Percentiles rank a stretch among this genome's conserved stretches.
These are phyloP conservation scores for Himalopsyche tibetana DNA, from an alignment of 2,888 invertebrate species.

Conservation along the genomic window DNA sequence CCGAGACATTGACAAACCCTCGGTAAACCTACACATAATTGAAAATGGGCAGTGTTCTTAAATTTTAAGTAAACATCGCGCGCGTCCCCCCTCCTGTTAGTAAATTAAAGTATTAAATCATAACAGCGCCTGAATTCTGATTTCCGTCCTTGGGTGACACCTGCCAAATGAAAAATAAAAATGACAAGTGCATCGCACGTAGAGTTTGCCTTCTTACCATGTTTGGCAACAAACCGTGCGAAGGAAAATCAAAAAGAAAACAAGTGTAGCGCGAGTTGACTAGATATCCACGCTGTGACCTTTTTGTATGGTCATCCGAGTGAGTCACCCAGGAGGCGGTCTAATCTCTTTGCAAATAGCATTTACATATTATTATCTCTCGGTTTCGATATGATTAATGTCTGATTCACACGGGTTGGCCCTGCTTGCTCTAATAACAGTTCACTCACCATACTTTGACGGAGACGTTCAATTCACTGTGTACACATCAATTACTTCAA, in stretches of 20 bases:
- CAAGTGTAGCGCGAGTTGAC: conserved; percentile 53
- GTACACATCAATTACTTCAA: not conserved
- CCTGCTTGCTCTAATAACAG: conserved; percentile 51
- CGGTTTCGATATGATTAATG: conserved; percentile 49
- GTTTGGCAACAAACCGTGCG: conserved; percentile 63
- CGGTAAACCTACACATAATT: conserved; percentile 60
- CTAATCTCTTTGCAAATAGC: conserved; percentile 40
- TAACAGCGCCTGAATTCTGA: conserved; percentile 16
- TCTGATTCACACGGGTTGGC: conserved; percentile 61
- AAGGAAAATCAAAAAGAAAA: conserved; percentile 51
- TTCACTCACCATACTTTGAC: conserved; percentile 48
- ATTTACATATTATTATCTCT: conserved; percentile 53
- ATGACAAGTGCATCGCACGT: conserved; percentile 60
- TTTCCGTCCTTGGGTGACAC: conserved; percentile 50
- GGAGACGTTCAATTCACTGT: conserved; percentile 14
- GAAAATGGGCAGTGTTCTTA: conserved; percentile 56
- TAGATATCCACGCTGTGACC: conserved; percentile 54
- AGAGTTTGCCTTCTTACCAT: conserved; percentile 56
- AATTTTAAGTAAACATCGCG: conserved; percentile 57
- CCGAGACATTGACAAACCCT: conserved; percentile 56
- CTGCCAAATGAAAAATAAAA: conserved; percentile 51
- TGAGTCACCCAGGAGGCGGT: conserved; percentile 51
- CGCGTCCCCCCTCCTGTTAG: conserved; percentile 35
- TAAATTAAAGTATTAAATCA: conserved; percentile 18
- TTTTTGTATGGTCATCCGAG: conserved; percentile 52